Base-by-base conservation (phyloP, 2,888 invertebrate species). In the Callosobruchus maculatus region DNA sequence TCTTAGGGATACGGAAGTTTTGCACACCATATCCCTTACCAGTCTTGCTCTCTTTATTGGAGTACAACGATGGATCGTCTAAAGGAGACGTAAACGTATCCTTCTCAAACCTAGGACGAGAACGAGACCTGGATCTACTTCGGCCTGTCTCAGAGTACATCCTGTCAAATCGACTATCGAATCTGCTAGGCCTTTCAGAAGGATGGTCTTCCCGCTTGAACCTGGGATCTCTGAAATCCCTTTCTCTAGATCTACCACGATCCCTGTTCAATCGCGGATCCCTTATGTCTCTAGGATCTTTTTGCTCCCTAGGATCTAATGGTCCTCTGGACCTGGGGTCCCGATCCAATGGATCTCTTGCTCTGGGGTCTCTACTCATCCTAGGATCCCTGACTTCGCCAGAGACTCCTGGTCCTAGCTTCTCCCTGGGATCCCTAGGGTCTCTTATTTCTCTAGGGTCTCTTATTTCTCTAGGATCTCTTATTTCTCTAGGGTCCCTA, bases 1-100 rank as follows among this genome's bases (percentile, higher is more conserved):
- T 78, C 81, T 90, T 90, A 0, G 90, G 90, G 74, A 90, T 90
- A 79, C 88, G 88, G 75, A 89, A 90, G 22, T 86, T 88, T 75
- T 90, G 89, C 20, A 89, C 78, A 4, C 88, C 88, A 77, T 88
- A 88, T 0, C 88, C 88, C 76, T 87, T 87, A 2, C 88, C 87
- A 13, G 87, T 86, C 76, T 85, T 86, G 0, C 85, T 83, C 21
- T 88, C 86, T 21, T 86, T 85, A 0, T 83, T 83, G 0, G 86
- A 85, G 77, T 90, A 90, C 4, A 90, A 82, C 78, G 88, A 88
- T 1, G 49, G 49, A 75, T 89, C 87, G 75, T 89, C 87, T 67
- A 90, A 77, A 0, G 89, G 89, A 0, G 89, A 89, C 2, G 84
- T 82, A 82, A 88, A 87, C 7, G 82, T 82, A n/a, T 87, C 9